phyloP scores from a whole-genome alignment of 2,113 vertebrate species.

The Myrmophylax atrothorax region DNA sequence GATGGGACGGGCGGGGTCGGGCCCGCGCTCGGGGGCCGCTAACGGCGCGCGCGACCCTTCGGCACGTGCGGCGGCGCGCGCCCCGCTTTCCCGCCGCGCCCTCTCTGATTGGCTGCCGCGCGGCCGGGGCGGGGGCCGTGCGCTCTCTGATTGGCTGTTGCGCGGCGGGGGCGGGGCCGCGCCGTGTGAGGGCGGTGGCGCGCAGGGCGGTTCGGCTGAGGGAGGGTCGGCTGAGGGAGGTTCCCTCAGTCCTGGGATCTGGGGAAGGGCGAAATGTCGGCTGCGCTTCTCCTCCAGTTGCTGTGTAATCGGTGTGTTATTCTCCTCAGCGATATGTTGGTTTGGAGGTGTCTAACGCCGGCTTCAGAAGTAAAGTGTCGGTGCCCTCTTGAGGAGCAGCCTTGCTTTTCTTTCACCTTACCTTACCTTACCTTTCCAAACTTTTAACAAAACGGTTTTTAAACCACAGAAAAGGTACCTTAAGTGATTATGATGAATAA shows the following conservation, averaged over 20 bases:
- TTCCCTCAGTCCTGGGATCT: too few species aligned
- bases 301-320: neutral
- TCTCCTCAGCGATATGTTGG: neutral
- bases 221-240: too few species aligned
- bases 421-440: neutral
- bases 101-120: neutral
- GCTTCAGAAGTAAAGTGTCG: neutral
- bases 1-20: too few species aligned
- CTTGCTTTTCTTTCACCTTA: neutral
- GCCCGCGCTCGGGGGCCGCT: fast-evolving
- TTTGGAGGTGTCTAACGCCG: neutral
- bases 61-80: fast-evolving
- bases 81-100: fast-evolving
- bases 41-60: fast-evolving
- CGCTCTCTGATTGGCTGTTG: neutral
- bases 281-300: neutral
- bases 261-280: fast-evolving
- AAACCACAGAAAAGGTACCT: neutral
- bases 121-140: fast-evolving
- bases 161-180: fast-evolving
- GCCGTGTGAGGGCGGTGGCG: neutral
- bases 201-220: too few species aligned
- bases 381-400: neutral
- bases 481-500: neutral
- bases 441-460: neutral